A percentile compares a stretch with the other conserved stretches of the same genome.
These are phyloP conservation scores for Chloroclystis v-ata DNA, from an alignment of 2,888 invertebrate species.

Conservation along the genomic window DNA sequence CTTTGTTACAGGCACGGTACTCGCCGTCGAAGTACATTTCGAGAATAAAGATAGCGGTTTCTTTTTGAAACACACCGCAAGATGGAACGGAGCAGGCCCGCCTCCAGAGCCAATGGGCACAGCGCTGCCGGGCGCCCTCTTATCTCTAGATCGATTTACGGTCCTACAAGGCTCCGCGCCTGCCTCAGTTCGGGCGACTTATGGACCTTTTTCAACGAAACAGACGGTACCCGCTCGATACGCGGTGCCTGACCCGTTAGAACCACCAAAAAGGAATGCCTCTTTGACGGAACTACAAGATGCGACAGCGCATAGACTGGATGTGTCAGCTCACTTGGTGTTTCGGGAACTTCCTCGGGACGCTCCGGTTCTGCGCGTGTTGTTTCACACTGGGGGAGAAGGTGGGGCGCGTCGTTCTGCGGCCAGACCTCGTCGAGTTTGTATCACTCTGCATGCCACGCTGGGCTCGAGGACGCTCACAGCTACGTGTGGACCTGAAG, in stretches of 20 bases:
- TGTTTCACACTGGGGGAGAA: slow-evolving; percentile 94
- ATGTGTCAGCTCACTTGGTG: slow-evolving; percentile 96
- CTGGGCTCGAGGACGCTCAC: slow-evolving; percentile 81
- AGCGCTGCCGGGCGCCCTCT: slow-evolving; percentile 81
- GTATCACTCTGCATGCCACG: slow-evolving; percentile 87
- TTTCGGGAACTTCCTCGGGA: slow-evolving; percentile 90
- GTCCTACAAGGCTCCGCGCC: slow-evolving; percentile 94
- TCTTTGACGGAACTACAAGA: slow-evolving; percentile 79
- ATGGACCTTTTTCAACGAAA: slow-evolving; percentile 96
- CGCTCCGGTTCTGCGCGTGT: slow-evolving; percentile 92
- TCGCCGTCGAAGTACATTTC: slow-evolving; percentile 92
- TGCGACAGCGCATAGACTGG: slow-evolving; percentile 85
- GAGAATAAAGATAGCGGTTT: slow-evolving; percentile 95
- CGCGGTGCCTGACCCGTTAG: slow-evolving; percentile 90
- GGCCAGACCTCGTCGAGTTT: slow-evolving; percentile 84
- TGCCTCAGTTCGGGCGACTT: slow-evolving; percentile 93
- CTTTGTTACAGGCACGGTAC: slow-evolving; percentile 80
- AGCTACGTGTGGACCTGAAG: slow-evolving; percentile 95
- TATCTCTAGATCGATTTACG: slow-evolving; percentile 92
- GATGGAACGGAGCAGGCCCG: slow-evolving; percentile 81
- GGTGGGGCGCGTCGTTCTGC: slow-evolving; percentile 87
- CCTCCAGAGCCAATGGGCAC: slow-evolving; percentile 68
- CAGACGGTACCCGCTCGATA: slow-evolving; percentile 95
- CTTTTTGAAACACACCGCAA: slow-evolving; percentile 89
- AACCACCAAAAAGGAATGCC: slow-evolving; percentile 78